Base-by-base conservation (phyloP, 2,797 vertebrate genomes). In the Glyptemys insculpta region DNA sequence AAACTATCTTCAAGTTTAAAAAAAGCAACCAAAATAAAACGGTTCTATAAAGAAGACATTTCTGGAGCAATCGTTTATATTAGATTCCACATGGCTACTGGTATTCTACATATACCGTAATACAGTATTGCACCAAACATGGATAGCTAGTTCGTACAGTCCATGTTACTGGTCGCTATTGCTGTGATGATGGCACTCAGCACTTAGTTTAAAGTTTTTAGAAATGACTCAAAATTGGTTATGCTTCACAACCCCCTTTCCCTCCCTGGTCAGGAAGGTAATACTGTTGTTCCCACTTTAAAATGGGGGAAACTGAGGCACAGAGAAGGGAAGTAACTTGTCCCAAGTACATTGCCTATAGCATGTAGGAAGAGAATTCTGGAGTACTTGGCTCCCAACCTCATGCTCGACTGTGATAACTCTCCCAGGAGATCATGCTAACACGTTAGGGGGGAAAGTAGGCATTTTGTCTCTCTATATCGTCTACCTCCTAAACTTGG, bases 91-190 rank as follows among this genome's bases (percentile, higher is more conserved):
- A 5, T 44, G 83, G 56, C 59, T 68, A 1, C 2, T 52, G 49
- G 65, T 50, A 81, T 18, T 21, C 68, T 31, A 31, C 2, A n/a
- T 19, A 2, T 11, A 0, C 14, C 0, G 0, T 11, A 34, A n/a
- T 10, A 78, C 29, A 25, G 41, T 27, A 21, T 68, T 2, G 79
- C 54, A 3, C 15, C 2, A 62, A 86, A 50, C 19, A 2, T 2
- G 50, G 49, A 2, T 44, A 52, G 65, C 47, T 62, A 6, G 29
- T 74, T 76, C 68, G 52, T 1, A 1, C 6, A 11, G 14, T 37
- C 29, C 0, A 37, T 44, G 74, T 25, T 57, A 19, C 14, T 2
- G 3, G 19, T 3, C 68, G 72, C 14, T 76, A 25, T 44, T 68
- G 53, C 83, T 37, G 10, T 0, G 37, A 52, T 86, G 21, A 2